phyloP scores from a whole-genome alignment of 2,797 vertebrate genomes.

The Orientallactaga sibirica region DNA sequence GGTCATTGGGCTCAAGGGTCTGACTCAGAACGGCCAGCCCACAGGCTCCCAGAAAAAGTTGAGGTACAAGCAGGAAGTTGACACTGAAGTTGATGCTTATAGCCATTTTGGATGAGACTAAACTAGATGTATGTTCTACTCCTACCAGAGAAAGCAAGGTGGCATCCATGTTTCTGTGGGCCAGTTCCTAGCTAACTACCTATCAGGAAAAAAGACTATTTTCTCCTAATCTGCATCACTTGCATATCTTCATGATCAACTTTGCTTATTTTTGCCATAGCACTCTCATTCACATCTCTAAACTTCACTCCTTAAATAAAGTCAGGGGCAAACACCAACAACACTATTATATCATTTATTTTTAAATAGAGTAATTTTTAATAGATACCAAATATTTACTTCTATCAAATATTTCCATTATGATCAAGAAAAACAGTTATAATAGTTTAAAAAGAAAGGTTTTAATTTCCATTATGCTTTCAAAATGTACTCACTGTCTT shows the following conservation, averaged over 20 bases:
- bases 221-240: too few relatives aligned
- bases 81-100: too few relatives aligned
- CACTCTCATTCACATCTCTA: constrained; percentile 3
- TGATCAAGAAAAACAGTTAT: constrained; percentile 44
- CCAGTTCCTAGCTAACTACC: too few relatives aligned
- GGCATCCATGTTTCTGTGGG: too few relatives aligned
- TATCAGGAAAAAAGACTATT: too few relatives aligned
- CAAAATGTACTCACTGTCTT: constrained; percentile 44
- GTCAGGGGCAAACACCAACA: not conserved
- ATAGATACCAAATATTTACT: constrained; percentile 53
- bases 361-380: constrained; percentile 51
- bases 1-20: too few relatives aligned
- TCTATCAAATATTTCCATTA: constrained; percentile 41
- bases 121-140: too few relatives aligned
- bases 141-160: too few relatives aligned
- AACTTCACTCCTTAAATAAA: constrained; percentile 19
- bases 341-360: constrained; percentile 12
- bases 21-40: too few relatives aligned
- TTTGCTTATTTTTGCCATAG: not conserved
- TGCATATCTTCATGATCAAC: not conserved
- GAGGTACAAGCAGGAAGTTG: too few relatives aligned
- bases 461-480: constrained; percentile 65
- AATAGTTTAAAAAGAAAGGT: constrained; percentile 14
- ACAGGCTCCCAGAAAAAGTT: too few relatives aligned
- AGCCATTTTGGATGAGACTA: too few relatives aligned